Conservation (phyloP, 2,113 vertebrate species). For the Pagrus major region DNA sequence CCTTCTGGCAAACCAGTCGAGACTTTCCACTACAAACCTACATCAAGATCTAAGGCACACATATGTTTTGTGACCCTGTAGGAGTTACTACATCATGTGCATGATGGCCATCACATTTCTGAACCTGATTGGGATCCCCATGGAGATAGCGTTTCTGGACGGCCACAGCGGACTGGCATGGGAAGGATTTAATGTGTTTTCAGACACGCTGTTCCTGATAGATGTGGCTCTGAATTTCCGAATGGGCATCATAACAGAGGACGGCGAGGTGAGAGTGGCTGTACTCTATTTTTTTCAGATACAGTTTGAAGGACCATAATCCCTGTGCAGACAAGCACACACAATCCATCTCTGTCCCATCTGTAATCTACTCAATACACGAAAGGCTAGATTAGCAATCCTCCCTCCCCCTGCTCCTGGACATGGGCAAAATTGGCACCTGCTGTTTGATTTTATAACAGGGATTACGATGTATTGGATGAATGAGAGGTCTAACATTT, state of each 20-base stretch:
- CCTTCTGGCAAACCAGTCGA: constrained; percentile 27
- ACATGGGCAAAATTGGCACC: constrained; percentile 53
- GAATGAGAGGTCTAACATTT: constrained; percentile 48
- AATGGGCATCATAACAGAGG: constrained; percentile 83
- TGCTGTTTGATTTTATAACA: constrained; percentile 70
- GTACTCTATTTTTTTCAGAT: constrained; percentile 70
- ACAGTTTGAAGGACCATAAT: constrained; percentile 74
- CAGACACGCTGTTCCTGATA: constrained; percentile 83
- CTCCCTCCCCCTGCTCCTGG: constrained; percentile 10
- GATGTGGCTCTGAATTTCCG: constrained; percentile 85
- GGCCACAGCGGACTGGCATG: constrained; percentile 71
- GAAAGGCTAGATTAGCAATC: constrained; percentile 70
- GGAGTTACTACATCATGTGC: constrained; percentile 84
- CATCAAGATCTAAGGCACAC: constrained; percentile 8
- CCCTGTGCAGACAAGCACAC: constrained; percentile 54
- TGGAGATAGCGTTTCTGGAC: constrained; percentile 84
- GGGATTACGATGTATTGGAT: constrained; percentile 58
- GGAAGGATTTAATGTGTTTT: constrained; percentile 84
- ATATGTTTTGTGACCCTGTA: constrained; percentile 31
- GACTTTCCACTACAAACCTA: constrained; percentile 14
- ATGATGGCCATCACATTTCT: constrained; percentile 84
- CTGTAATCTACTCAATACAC: constrained; percentile 74
- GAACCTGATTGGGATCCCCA: constrained; percentile 84
- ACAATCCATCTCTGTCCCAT: constrained; percentile 64
- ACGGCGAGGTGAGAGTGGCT: constrained; percentile 81